A percentile compares a stretch with the other conserved stretches of the same genome.
Evolutionary conservation across 2,797 vertebrate genomes (phyloP).

Genomic region (Natrix natrix): DNA sequence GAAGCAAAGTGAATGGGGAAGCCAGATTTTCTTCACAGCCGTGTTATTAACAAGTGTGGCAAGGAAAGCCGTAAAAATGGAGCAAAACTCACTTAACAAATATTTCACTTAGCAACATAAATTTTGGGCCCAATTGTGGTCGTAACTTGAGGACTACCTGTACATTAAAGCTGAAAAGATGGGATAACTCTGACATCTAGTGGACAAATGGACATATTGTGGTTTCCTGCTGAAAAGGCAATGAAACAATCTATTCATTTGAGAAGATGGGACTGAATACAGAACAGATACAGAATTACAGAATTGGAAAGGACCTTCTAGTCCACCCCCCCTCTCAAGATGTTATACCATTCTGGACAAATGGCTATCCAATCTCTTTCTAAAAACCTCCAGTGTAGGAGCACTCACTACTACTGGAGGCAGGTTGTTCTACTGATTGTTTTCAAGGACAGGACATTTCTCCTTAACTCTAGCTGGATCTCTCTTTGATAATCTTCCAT

Average conservation of each 20-base stretch:
- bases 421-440: background rate
- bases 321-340: background rate
- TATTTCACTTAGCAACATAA: too few relatives aligned
- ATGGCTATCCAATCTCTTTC: background rate
- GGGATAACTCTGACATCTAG: constrained; percentile 19
- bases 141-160: too few relatives aligned
- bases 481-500: background rate
- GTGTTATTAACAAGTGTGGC: too few relatives aligned
- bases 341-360: background rate
- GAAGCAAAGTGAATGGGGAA: too few relatives aligned
- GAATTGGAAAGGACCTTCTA: background rate
- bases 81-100: too few relatives aligned
- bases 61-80: too few relatives aligned
- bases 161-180: background rate
- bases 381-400: background rate
- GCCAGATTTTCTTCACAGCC: too few relatives aligned
- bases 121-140: too few relatives aligned
- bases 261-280: background rate
- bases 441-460: background rate
- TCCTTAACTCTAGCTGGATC: background rate
- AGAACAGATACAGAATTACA: background rate
- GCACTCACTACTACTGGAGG: background rate
- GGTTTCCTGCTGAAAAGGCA: background rate
- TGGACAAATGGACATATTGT: background rate
- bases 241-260: background rate